Conservation (phyloP, 2,888 invertebrate genomes). For the Melinaea marsaeus region DNA sequence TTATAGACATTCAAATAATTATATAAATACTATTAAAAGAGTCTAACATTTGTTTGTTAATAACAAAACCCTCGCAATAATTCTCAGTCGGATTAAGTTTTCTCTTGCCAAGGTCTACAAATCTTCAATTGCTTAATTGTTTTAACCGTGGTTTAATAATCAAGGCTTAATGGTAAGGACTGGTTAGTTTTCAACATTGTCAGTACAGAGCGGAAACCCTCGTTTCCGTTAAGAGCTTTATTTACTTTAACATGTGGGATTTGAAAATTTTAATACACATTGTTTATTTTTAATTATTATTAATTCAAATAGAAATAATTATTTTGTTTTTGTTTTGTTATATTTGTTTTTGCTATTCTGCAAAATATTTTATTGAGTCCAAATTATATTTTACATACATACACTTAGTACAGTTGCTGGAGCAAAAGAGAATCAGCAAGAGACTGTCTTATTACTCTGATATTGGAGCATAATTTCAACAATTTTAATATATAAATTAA, state of each 20-base stretch:
- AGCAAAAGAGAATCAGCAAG: too few relatives aligned
- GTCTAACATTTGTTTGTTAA: too few relatives aligned
- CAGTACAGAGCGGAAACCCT: constrained; percentile 52
- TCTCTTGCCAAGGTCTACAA: constrained; percentile 53
- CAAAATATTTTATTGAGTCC: too few relatives aligned
- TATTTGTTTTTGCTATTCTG: too few relatives aligned
- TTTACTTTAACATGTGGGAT: neutral
- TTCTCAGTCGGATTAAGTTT: constrained; percentile 24
- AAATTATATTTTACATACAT: too few relatives aligned
- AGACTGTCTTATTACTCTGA: too few relatives aligned
- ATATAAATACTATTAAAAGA: constrained; percentile 11
- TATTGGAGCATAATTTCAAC: too few relatives aligned
- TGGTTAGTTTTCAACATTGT: constrained; percentile 49
- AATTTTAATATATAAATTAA: too few relatives aligned
- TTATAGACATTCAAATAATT: neutral
- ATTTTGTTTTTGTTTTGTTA: too few relatives aligned
- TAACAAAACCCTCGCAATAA: constrained; percentile 12
- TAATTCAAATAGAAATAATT: neutral
- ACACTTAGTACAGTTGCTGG: too few relatives aligned
- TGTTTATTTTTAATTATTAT: neutral
- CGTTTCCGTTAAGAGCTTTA: constrained; percentile 48
- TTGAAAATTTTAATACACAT: neutral
- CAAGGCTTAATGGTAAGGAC: constrained; percentile 55
- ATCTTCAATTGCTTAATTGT: constrained; percentile 63
- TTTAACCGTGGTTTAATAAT: constrained; percentile 59